Base-by-base conservation (phyloP, 2,888 invertebrate genomes). In the Sympetrum striolatum region DNA sequence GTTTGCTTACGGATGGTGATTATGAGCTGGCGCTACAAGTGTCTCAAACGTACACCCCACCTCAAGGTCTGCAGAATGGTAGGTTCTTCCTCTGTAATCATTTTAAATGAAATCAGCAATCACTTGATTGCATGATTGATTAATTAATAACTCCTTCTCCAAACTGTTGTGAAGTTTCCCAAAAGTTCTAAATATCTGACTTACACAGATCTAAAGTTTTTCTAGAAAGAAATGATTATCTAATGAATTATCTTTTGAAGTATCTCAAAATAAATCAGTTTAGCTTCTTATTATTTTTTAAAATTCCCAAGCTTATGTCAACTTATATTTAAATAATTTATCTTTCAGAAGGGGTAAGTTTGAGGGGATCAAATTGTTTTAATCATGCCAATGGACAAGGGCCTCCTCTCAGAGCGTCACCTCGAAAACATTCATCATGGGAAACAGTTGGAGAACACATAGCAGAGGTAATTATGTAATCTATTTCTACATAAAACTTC, bases 1-100 rank as follows among this genome's bases (percentile, higher is more conserved):
- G 98, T 93, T 95, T 98, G 90, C 95, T 98, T 90, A 97, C 96
- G 0, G 98, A 98, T 92, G 98, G 98, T 5, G 98, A 98, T 93
- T 98, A 99, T 94, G 98, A 98, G 93, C 94, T 98, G 91, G 96
- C 97, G 90, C 94, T 98, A 91, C 97, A 97, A 92, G 97, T 98
- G 92, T 95, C 97, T 73, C 94, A 94, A 91, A 93, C 93, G 25
- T 94, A 93, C 91, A 93, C 94, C 73, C 93, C 94, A 90, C 93
- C 94, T 80, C 95, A 86, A 60, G 86, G 60, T 60, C 86, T 64
- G 60, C 86, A 86, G 86, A 86, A 86, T 12, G 86, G 86, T 86
- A n/a, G 53, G 60, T 18, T 53, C 2, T 53, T 44, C 2, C 1
- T 18, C 15, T 18, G 0, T 18, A 1, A 4, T 18, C 1, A 53